Evolutionary conservation across 30 jellyfish, hydroid and myxozoan species (phyloP).

Genomic region (Sanderia malayensis): DNA sequence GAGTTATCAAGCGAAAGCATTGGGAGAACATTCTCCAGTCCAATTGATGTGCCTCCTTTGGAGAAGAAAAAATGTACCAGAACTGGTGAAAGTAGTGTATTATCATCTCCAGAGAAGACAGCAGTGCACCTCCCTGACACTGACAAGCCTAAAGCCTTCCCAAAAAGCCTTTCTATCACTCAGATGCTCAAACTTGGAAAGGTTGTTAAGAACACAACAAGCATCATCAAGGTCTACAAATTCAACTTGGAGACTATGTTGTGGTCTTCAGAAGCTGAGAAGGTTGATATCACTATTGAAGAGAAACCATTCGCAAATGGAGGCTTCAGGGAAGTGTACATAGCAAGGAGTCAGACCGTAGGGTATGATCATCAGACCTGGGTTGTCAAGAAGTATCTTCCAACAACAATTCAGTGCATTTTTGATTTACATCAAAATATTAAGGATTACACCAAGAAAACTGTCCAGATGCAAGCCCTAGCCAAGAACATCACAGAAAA

Average conservation of each 20-base stretch:
- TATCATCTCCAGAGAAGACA: background rate
- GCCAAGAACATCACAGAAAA: constrained; percentile 8
- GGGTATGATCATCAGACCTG: background rate
- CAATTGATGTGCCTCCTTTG: too few relatives aligned
- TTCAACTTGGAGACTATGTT: constrained; percentile 17
- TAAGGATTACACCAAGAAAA: background rate
- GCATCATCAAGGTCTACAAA: background rate
- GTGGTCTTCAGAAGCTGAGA: constrained; percentile 4
- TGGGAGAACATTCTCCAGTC: too few relatives aligned
- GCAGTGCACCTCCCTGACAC: background rate
- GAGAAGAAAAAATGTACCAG: background rate
- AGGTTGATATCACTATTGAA: background rate
- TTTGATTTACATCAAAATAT: background rate
- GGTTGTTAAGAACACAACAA: background rate
- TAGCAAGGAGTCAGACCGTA: constrained; percentile 6
- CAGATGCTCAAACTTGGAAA: constrained; percentile 23
- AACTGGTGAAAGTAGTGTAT: background rate
- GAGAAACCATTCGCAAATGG: constrained; percentile 24
- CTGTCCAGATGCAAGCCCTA: constrained; percentile 11
- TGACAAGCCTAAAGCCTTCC: background rate
- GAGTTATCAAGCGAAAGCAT: too few relatives aligned
- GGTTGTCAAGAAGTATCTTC: constrained; percentile 10
- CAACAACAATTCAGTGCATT: background rate
- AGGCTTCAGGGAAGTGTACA: constrained; percentile 19
- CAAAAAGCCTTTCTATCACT: constrained; percentile 30